Evolutionary conservation across 2,797 vertebrate genomes (phyloP), one percentile per base, ranked within the genome.

Genomic region (Manis javanica): DNA sequence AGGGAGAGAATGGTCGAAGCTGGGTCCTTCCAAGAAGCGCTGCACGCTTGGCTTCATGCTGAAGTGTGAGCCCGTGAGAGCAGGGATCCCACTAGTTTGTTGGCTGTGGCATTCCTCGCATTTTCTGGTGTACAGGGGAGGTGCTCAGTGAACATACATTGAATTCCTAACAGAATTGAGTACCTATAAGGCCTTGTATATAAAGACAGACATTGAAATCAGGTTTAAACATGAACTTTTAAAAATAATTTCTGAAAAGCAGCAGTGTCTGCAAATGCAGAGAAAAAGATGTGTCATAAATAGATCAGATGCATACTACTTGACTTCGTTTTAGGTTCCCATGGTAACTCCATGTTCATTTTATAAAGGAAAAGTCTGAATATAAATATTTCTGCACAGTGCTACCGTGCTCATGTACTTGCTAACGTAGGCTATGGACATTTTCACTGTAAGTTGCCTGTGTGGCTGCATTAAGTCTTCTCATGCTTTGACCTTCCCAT

Each of bases 291-390:
- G 66, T 86, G 46, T 96, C 88, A 91, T 96, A 96, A 96, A 95
- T 95, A 97, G 97, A 97, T 93, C 74, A 96, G 78, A 92, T 96
- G 89, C 85, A 86, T 95, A 96, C 61, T 88, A 92, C 96, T 92
- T 95, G 92, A 87, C 93, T 96, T 95, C 95, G 96, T 68, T 77
- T 39, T 69, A 68, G 74, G 97, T 97, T 98, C 90, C 97, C 93
- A 96, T 97, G 86, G 96, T 85, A 96, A 96, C 91, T 64, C 89
- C 72, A 49, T 46, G 59, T 83, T 97, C 82, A 78, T 95, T 94
- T 96, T 89, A 81, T 94, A 96, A 96, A 91, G 85, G 90, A 94
- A 95, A 97, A 90, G 49, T 91, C 83, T 75, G 90, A 92, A 88
- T 90, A 78, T 92, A 96, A 95, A 93, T 93, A 84, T 46, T 89